Base-by-base conservation (phyloP, 2,113 vertebrate species). In the Burhinus bistriatus region DNA sequence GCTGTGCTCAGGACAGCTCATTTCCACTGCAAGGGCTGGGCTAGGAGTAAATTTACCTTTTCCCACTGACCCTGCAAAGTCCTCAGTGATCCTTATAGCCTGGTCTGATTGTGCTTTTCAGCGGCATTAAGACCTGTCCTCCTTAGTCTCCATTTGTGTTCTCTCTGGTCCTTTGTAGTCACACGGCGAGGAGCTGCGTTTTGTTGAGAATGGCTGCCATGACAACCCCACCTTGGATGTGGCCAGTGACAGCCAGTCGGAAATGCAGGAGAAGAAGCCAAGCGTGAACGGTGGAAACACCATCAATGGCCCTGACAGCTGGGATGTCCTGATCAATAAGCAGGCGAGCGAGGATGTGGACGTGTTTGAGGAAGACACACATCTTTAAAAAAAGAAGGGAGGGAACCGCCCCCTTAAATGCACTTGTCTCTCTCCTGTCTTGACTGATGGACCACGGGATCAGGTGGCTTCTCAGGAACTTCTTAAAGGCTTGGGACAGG, bases 211-310 rank as follows among this genome's bases (percentile, higher is more conserved):
- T 3, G 99, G 99, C 97, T 99, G 99, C 98, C 99, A 99, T 83
- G 99, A 99, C 98, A 99, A 99, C 98, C 99, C 99, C 78, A 99
- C 99, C 49, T 96, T 99, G 98, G 99, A 99, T n/a, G 99, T 99
- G 91, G 98, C 99, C 87, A 99, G 98, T 26, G 99, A 99, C 97
- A 98, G 98, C 97, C 99, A 99, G 90, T 98, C 99, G 0, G 99
- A 99, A 97, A 98, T 99, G 98, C 99, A 98, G 94, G 99, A 99
- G 97, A 99, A 99, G 98, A 99, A 99, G 88, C 98, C 98, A 21
- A 99, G 98, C 5, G 95, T 99, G 95, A 99, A 99, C 1, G 99
- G 99, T 22, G 98, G 98, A 8, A 98, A 98, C 20, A 90, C 98
- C 8, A 95, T 98, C 66, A 99, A 98, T 7, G 98, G 98, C 57